Percentiles rank a stretch among this genome's conserved stretches.
These are phyloP conservation scores for Lipotes vexillifer DNA, from an alignment of 2,113 vertebrate genomes.

Conservation along the genomic window DNA sequence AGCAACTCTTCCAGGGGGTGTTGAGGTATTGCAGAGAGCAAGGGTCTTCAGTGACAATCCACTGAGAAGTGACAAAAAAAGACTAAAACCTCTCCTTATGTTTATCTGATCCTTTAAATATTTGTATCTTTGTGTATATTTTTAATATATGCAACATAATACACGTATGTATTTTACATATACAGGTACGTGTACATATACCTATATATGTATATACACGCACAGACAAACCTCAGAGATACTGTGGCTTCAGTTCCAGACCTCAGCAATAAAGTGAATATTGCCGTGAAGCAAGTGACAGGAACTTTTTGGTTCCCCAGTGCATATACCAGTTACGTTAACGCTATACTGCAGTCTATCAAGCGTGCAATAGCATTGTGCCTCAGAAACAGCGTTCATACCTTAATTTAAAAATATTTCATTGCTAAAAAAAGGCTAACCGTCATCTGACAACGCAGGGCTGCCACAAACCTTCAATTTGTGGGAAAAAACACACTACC, in stretches of 20 bases:
- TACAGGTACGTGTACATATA: too few species aligned
- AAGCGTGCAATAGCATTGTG: not conserved
- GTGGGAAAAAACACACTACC: too few species aligned
- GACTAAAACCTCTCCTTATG: not conserved
- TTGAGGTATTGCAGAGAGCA: not conserved
- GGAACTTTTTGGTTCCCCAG: not conserved
- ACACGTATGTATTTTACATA: not conserved
- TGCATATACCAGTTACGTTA: not conserved
- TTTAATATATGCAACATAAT: not conserved
- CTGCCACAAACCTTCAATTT: not conserved
- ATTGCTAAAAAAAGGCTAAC: not conserved
- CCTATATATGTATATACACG: not conserved
- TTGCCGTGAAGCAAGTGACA: not conserved
- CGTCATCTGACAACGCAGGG: not conserved
- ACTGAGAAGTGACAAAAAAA: not conserved
- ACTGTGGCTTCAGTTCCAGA: not conserved
- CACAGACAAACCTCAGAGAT: not conserved
- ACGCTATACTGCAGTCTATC: not conserved
- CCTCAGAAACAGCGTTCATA: not conserved
- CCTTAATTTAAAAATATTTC: not conserved
- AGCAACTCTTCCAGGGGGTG: not conserved
- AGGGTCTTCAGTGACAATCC: not conserved
- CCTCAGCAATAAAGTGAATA: not conserved
- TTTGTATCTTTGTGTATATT: not conserved
- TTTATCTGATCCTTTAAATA: not conserved